Conservation (phyloP, 2,888 invertebrate species). For the Hydraecia micacea region DNA sequence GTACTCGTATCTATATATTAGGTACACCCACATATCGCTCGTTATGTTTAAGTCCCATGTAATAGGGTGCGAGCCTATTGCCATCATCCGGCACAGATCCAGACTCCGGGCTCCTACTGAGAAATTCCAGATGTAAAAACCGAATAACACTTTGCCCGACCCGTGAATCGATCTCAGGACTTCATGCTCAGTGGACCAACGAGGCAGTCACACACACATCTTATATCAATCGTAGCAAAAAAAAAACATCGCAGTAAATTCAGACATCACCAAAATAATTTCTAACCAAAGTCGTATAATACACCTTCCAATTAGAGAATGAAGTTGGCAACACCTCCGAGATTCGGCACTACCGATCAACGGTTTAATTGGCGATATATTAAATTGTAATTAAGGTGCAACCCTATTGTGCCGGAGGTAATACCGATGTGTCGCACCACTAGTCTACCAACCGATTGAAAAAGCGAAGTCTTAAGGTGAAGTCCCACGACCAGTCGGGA, state of each 20-base stretch:
- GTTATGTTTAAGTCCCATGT: neutral
- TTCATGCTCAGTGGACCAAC: neutral
- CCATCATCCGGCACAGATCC: neutral
- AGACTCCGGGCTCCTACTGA: neutral
- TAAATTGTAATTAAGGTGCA: conserved; percentile 89
- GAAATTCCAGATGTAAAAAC: neutral
- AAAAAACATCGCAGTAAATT: neutral
- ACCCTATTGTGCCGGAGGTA: conserved; percentile 71
- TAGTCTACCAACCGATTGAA: conserved; percentile 46
- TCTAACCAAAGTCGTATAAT: conserved; percentile 21
- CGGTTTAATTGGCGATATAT: conserved; percentile 89
- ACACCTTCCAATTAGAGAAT: conserved; percentile 57
- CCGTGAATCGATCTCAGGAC: neutral
- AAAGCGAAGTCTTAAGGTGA: neutral
- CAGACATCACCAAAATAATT: conserved; percentile 17
- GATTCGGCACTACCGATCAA: conserved; percentile 83
- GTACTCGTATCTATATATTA: no score
- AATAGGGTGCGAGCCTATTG: neutral
- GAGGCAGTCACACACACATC: neutral
- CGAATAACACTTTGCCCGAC: neutral
- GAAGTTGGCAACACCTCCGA: conserved; percentile 69
- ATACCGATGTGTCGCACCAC: conserved; percentile 70
- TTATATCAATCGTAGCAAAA: neutral
- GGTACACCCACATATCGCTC: neutral
- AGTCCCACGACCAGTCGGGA: conserved; percentile 29